Conservation (phyloP, 2,113 vertebrate genomes). For the Chaenocephalus aceratus region DNA sequence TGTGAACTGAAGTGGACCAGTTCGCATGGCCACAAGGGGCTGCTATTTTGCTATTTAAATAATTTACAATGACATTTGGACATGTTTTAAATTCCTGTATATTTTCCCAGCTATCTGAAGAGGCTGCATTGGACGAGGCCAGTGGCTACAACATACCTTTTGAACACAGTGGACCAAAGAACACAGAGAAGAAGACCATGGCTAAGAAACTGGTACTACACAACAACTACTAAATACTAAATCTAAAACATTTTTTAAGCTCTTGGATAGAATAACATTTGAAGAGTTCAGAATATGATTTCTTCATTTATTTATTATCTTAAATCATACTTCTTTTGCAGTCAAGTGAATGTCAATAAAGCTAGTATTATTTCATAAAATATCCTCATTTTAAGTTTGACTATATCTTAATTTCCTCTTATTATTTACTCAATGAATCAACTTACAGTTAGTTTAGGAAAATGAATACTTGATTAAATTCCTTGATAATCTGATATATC, state of each 20-base stretch:
- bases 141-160: constrained; percentile 94
- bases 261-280: background rate
- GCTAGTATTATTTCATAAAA: too few relatives aligned
- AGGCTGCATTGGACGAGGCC: constrained; percentile 91
- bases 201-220: constrained; percentile 71
- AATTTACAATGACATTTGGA: constrained; percentile 13
- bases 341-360: too few relatives aligned
- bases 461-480: too few relatives aligned
- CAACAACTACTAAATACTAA: background rate
- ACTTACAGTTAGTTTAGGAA: too few relatives aligned
- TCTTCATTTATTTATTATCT: too few relatives aligned
- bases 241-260: background rate
- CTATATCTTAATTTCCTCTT: too few relatives aligned
- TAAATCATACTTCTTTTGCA: too few relatives aligned
- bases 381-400: too few relatives aligned
- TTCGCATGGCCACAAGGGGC: constrained; percentile 58
- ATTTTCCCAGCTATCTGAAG: constrained; percentile 89
- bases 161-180: constrained; percentile 79
- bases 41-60: constrained; percentile 60
- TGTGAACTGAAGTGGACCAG: background rate
- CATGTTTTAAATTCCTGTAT: constrained; percentile 23
- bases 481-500: too few relatives aligned
- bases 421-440: too few relatives aligned
- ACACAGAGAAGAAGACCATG: constrained; percentile 63
- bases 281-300: background rate